These are phyloP conservation scores for Pseudorasbora parva DNA, from an alignment of 2,113 vertebrate genomes.

Conservation along the genomic window DNA sequence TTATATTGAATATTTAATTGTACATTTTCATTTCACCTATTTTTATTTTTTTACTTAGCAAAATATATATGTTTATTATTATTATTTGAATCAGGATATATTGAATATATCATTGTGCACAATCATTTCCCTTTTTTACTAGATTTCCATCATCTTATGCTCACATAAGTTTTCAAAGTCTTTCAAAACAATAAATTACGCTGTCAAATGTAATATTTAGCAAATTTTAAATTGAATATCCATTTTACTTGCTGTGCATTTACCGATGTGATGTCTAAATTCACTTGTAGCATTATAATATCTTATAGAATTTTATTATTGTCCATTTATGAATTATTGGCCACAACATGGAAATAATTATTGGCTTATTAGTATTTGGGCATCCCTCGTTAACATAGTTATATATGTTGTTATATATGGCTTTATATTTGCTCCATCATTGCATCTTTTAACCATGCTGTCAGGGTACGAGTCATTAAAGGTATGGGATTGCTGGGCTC, in stretches of 20 bases:
- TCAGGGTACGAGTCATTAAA: conserved; percentile 26
- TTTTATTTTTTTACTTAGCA: background rate
- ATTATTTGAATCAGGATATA: background rate
- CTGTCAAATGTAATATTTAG: background rate
- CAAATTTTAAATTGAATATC: no score
- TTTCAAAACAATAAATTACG: background rate
- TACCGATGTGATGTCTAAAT: no score
- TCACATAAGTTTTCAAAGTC: background rate
- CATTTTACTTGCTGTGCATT: no score
- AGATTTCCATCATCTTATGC: background rate
- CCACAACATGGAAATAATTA: background rate
- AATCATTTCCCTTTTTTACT: background rate
- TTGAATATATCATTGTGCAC: background rate
- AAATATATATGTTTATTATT: no score
- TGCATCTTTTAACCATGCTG: conserved; percentile 29
- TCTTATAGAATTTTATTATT: no score
- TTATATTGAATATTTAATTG: background rate
- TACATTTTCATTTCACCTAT: background rate
- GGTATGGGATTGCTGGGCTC: background rate
- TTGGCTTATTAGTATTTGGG: background rate
- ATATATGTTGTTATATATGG: background rate
- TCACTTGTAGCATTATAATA: no score
- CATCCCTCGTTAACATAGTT: background rate
- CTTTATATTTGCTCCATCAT: conserved; percentile 28
- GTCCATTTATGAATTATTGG: background rate